Percentiles rank a stretch among this genome's conserved stretches.
phyloP scores from a whole-genome alignment of 1,140 invertebrate genomes.

The Eurytemora carolleeae region DNA sequence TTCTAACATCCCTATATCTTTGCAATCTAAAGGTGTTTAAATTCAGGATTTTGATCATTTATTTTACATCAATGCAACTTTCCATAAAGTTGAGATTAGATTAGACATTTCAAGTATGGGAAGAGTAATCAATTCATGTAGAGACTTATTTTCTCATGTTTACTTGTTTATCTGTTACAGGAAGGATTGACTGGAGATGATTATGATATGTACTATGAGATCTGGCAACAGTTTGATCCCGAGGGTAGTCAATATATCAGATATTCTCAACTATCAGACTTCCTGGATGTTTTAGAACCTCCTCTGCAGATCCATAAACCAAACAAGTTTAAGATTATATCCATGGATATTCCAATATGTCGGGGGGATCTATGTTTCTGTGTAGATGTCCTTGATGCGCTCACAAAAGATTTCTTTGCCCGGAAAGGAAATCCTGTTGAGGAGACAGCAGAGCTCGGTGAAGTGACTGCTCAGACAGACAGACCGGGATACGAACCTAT shows the following conservation, averaged over 20 bases:
- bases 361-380: conserved; percentile 90
- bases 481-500: conserved; percentile 74
- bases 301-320: conserved; percentile 60
- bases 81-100: too few species aligned
- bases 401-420: conserved; percentile 72
- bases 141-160: too few species aligned
- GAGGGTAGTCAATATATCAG: conserved; percentile 91
- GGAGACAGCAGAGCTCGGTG: conserved; percentile 66
- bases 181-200: conserved; percentile 94
- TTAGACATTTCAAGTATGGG: too few species aligned
- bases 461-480: conserved; percentile 44
- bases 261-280: conserved; percentile 58
- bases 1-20: too few species aligned
- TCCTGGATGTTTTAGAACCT: conserved; percentile 14
- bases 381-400: conserved; percentile 87
- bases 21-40: too few species aligned
- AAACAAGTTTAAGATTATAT: conserved; percentile 95
- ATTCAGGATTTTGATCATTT: too few species aligned
- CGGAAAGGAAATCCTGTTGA: conserved; percentile 53
- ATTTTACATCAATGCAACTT: too few species aligned
- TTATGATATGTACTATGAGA: conserved; percentile 99
- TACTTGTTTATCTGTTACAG: conserved; percentile 84
- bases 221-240: conserved; percentile 95
- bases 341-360: conserved; percentile 95
- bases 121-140: too few species aligned